Evolutionary conservation across 2,888 invertebrate species (phyloP).

Genomic region (Octonoba sinensis): DNA sequence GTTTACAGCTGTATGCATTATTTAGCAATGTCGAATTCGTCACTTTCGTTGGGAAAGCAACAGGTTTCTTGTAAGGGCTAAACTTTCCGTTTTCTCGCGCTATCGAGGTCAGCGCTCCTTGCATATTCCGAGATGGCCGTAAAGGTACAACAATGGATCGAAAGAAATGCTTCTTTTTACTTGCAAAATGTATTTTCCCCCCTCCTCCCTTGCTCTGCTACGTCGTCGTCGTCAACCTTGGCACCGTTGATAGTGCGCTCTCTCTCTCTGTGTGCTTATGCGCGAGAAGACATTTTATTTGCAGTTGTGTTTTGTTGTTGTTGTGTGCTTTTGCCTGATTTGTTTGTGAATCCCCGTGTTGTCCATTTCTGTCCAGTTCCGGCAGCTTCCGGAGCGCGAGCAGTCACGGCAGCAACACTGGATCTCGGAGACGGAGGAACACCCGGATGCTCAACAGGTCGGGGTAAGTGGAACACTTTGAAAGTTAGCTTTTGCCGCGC

Average conservation of each 20-base stretch:
- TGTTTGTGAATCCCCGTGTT: constrained; percentile 1
- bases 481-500: too few species aligned
- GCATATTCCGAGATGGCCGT: too few species aligned
- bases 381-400: constrained; percentile 61
- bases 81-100: too few species aligned
- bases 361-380: constrained; percentile 29
- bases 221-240: too few species aligned
- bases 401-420: constrained; percentile 49
- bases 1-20: too few species aligned
- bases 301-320: not conserved
- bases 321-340: not conserved
- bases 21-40: too few species aligned
- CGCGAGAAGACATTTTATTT: not conserved
- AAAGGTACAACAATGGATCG: too few species aligned
- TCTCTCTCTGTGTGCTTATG: not conserved
- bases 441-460: constrained; percentile 60
- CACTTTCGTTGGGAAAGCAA: too few species aligned
- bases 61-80: too few species aligned
- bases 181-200: constrained; percentile 3
- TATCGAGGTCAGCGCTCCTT: too few species aligned
- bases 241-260: not conserved
- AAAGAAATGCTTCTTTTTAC: not conserved
- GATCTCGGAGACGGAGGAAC: constrained; percentile 47
- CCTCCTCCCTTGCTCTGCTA: not conserved
- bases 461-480: constrained; percentile 24